Evolutionary conservation across 2,888 invertebrate genomes (phyloP).

Genomic region (Bellardia pandia): DNA sequence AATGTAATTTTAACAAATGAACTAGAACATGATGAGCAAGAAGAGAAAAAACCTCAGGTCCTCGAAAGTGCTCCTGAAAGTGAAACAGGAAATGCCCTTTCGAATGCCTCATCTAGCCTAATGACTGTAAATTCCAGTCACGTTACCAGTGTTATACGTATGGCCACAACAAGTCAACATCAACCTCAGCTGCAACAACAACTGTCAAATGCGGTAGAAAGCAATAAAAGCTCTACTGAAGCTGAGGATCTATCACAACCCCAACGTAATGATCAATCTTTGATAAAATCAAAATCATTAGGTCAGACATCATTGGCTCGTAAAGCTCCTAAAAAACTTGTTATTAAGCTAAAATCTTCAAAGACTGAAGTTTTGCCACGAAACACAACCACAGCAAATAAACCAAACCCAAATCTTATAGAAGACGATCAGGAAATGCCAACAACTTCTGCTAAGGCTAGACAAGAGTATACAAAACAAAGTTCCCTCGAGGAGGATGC

Average conservation of each 20-base stretch:
- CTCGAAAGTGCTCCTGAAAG: slow-evolving; percentile 42
- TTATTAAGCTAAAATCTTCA: slow-evolving; percentile 82
- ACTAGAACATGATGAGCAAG: slow-evolving; percentile 43
- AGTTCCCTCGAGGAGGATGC: slow-evolving; percentile 32
- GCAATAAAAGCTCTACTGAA: slow-evolving; percentile 45
- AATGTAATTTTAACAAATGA: slow-evolving; percentile 61
- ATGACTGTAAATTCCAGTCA: slow-evolving; percentile 75
- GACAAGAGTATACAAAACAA: slow-evolving; percentile 35
- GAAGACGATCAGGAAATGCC: slow-evolving; percentile 72
- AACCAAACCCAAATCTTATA: slow-evolving; percentile 48
- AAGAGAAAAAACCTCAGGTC: slow-evolving; percentile 66
- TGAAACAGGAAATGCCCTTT: slow-evolving; percentile 31
- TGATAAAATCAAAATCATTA: slow-evolving; percentile 36
- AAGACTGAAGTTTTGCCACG: slow-evolving; percentile 74
- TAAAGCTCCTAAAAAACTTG: slow-evolving; percentile 75
- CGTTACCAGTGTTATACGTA: slow-evolving; percentile 83
- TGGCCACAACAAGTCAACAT: slow-evolving; percentile 80
- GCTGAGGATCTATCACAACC: slow-evolving; percentile 77
- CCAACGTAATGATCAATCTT: slow-evolving; percentile 37
- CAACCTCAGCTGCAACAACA: slow-evolving; percentile 56
- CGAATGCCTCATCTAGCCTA: slow-evolving; percentile 49
- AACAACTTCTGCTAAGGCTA: slow-evolving; percentile 72
- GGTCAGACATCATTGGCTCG: slow-evolving; percentile 77
- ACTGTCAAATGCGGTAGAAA: slow-evolving; percentile 46
- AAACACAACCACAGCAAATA: slow-evolving; percentile 47